A percentile compares a stretch with the other conserved stretches of the same genome.
Conservation (phyloP, 2,888 invertebrate genomes). For the Megamerina dolium region DNA sequence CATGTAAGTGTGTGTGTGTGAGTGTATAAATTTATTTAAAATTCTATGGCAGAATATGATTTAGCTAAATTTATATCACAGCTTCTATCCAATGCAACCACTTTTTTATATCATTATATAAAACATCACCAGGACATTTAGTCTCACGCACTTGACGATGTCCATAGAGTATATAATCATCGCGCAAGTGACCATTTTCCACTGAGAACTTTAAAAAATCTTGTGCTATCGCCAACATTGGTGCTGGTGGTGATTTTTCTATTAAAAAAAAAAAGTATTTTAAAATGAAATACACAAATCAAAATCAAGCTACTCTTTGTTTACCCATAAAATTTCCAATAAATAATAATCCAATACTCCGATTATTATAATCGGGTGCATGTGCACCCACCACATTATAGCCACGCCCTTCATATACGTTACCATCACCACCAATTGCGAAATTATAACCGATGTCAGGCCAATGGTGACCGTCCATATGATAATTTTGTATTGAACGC, state of each 20-base stretch:
- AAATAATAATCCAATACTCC: conserved; percentile 41
- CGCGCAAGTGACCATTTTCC: conserved; percentile 51
- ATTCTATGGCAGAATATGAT: no score
- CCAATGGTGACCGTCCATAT: conserved; percentile 39
- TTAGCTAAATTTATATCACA: no score
- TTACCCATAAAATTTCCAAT: conserved; percentile 30
- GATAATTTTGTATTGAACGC: conserved; percentile 38
- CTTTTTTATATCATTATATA: conserved; percentile 53
- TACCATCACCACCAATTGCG: conserved; percentile 41
- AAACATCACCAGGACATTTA: conserved; percentile 59
- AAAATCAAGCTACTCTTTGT: conserved; percentile 33
- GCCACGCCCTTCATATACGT: conserved; percentile 43
- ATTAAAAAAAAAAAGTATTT: conserved; percentile 26
- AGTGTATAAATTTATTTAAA: no score
- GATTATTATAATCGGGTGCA: conserved; percentile 37
- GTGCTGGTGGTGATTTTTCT: conserved; percentile 54
- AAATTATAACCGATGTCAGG: conserved; percentile 44
- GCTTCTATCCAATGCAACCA: conserved; percentile 53
- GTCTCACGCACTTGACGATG: conserved; percentile 56
- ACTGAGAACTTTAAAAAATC: conserved; percentile 56
- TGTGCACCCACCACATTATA: conserved; percentile 38
- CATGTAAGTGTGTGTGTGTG: no score
- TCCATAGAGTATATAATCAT: conserved; percentile 56
- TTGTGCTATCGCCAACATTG: conserved; percentile 54
- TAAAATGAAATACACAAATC: not conserved